Base-by-base conservation (phyloP, 2,888 invertebrate species). In the Horisme vitalbata region DNA sequence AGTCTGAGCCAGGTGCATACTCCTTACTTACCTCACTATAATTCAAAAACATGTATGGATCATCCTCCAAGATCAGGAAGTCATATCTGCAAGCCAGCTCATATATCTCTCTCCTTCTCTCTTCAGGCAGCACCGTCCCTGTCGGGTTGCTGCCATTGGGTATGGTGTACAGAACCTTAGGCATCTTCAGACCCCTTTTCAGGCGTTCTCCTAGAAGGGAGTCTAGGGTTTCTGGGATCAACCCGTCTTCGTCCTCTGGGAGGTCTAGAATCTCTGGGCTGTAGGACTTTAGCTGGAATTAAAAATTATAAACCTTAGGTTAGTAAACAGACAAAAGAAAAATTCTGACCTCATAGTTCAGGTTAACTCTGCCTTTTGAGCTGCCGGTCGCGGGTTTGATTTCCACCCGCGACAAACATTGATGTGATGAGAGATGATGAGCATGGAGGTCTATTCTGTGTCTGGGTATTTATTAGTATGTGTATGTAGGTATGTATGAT, bases 101-200 rank as follows among this genome's bases (percentile, higher is more conserved):
- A 68, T 96, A 96, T 28, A 96, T 93, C 75, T 92, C 91, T 51
- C 91, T 86, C 47, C 93, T 91, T 53, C 95, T 89, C 9, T 92
- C 91, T 30, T 91, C 81, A 0, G 94, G 88, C 41, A 95, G 82
- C 0, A 94, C 93, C 0, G 91, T 91, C 0, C 96, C 96, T 0
- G 94, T 93, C 1, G 96, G 96, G 70, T 96, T 96, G 14, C 92
- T 92, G 0, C 94, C 95, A 7, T 94, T 95, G 0, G 96, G 94
- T 53, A 95, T 95, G 5, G 94, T 70, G 78, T 95, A 95, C 68
- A 96, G 77, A 41, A 93, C 65, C 72, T 93, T 94, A 0, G 95
- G 95, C 92, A 94, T 93, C 67, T 86, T 91, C 45, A 88, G 68
- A 0, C 90, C 89, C 36, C 85, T 77, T 0, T 67, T 41, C 0